A percentile compares a stretch with the other conserved stretches of the same genome.
These are phyloP conservation scores for Xylota segnis DNA, from an alignment of 2,888 invertebrate species.

Conservation along the genomic window DNA sequence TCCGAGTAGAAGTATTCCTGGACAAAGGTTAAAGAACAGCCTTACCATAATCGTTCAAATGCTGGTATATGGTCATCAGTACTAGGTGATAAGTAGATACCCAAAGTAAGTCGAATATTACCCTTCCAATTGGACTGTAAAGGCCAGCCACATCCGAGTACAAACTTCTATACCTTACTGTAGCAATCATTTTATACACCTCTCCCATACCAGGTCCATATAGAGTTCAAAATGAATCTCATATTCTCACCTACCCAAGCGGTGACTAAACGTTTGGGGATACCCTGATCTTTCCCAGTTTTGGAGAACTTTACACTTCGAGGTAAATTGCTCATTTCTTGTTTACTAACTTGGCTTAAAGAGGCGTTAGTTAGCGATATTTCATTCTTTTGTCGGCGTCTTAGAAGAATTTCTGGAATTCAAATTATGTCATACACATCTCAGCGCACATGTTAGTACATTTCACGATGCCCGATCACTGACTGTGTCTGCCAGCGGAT, in stretches of 20 bases:
- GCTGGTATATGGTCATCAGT: too few relatives aligned
- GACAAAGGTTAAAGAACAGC: too few relatives aligned
- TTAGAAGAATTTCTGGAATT: slow-evolving; percentile 64
- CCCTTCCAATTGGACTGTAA: too few relatives aligned
- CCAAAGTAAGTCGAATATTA: too few relatives aligned
- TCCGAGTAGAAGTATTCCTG: too few relatives aligned
- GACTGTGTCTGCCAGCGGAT: slow-evolving; percentile 15
- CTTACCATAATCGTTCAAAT: too few relatives aligned
- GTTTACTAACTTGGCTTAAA: slow-evolving; percentile 27
- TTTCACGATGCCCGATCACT: slow-evolving; percentile 28
- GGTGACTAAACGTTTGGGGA: slow-evolving; percentile 66
- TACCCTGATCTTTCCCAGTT: slow-evolving; percentile 65
- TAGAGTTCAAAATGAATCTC: slow-evolving; percentile 42
- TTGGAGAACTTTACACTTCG: slow-evolving; percentile 41
- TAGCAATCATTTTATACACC: background rate
- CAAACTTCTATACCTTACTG: slow-evolving; percentile 29
- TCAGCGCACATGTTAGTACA: slow-evolving; percentile 61
- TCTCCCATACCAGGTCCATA: slow-evolving; percentile 16
- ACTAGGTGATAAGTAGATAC: too few relatives aligned
- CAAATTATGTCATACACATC: slow-evolving; percentile 66
- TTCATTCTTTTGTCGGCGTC: slow-evolving; percentile 26
- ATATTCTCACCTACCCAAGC: slow-evolving; percentile 31
- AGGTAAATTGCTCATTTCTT: slow-evolving; percentile 35
- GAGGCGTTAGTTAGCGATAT: background rate
- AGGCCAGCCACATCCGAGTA: too few relatives aligned